Percentiles rank a stretch among this genome's conserved stretches.
Conservation (phyloP, 92 coral and sea anemone species). For the Phenganax stokvisi region DNA sequence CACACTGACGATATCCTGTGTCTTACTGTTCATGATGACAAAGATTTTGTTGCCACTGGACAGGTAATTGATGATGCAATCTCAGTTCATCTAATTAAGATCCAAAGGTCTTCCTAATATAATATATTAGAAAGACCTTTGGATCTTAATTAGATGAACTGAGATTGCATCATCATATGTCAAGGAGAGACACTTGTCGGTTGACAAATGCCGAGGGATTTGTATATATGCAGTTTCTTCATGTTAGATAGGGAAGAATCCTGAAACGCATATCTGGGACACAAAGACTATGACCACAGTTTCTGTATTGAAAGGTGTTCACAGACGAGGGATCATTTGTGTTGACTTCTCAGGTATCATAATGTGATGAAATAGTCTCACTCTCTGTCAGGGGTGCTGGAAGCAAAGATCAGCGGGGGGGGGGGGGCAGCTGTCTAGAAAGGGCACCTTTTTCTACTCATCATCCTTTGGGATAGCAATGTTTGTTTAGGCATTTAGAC, state of each 20-base stretch:
- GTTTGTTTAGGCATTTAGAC: too few relatives aligned
- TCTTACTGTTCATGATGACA: conserved; percentile 87
- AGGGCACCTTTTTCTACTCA: too few relatives aligned
- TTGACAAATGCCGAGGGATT: background rate
- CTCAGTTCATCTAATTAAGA: background rate
- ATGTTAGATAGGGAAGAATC: conserved; percentile 75
- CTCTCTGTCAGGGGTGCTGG: too few relatives aligned
- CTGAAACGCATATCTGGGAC: conserved; percentile 97
- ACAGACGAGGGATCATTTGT: conserved; percentile 85
- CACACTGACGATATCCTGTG: conserved; percentile 93
- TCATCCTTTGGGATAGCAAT: too few relatives aligned
- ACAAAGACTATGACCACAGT: conserved; percentile 78
- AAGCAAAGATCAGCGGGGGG: too few relatives aligned
- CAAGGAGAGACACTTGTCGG: background rate
- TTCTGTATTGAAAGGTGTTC: conserved; percentile 85
- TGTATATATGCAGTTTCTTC: background rate
- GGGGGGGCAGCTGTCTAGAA: too few relatives aligned
- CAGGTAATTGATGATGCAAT: conserved; percentile 54
- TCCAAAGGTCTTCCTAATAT: too few relatives aligned
- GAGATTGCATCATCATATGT: background rate
- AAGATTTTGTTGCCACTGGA: conserved; percentile 94
- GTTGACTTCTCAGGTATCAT: conserved; percentile 91
- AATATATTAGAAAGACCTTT: too few relatives aligned
- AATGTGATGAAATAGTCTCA: background rate
- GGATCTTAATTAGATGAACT: background rate